Evolutionary conservation across 2,797 vertebrate genomes (phyloP).

Genomic region (Acipenser oxyrinchus): DNA sequence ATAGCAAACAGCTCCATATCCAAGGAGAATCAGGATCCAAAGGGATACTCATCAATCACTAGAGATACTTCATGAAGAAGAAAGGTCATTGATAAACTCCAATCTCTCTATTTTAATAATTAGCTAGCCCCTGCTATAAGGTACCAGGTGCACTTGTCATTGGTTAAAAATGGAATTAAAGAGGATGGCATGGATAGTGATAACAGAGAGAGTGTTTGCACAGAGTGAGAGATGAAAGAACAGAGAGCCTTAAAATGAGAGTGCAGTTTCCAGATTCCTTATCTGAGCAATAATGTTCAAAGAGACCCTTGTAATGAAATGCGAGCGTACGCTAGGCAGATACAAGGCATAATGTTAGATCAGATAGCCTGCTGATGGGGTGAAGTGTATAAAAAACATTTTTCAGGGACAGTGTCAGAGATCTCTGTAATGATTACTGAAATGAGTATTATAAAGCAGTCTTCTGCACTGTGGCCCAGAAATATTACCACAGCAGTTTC

Average conservation of each 20-base stretch:
- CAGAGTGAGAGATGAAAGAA: constrained; percentile 38
- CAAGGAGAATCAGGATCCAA: too few species aligned
- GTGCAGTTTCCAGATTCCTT: constrained; percentile 54
- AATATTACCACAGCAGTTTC: not conserved
- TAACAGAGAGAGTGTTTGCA: not conserved
- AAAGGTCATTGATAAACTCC: too few species aligned
- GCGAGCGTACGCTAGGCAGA: constrained; percentile 42
- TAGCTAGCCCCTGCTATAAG: too few species aligned
- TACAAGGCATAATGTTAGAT: constrained; percentile 34
- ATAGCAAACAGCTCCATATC: too few species aligned
- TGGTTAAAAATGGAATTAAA: constrained; percentile 19
- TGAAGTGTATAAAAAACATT: constrained; percentile 37
- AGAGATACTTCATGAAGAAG: too few species aligned
- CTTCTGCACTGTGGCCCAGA: not conserved
- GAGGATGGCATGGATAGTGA: constrained; percentile 1
- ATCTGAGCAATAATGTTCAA: constrained; percentile 62
- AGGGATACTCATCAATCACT: too few species aligned
- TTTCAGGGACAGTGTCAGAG: constrained; percentile 27
- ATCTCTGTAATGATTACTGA: constrained; percentile 12
- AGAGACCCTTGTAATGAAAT: constrained; percentile 49
- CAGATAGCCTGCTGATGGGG: constrained; percentile 36
- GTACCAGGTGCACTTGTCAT: too few species aligned
- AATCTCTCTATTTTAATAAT: too few species aligned
- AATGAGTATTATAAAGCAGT: not conserved
- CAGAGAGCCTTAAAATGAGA: constrained; percentile 53